Evolutionary conservation across 1,140 invertebrate species (phyloP).

Genomic region (Pararge aegeria): DNA sequence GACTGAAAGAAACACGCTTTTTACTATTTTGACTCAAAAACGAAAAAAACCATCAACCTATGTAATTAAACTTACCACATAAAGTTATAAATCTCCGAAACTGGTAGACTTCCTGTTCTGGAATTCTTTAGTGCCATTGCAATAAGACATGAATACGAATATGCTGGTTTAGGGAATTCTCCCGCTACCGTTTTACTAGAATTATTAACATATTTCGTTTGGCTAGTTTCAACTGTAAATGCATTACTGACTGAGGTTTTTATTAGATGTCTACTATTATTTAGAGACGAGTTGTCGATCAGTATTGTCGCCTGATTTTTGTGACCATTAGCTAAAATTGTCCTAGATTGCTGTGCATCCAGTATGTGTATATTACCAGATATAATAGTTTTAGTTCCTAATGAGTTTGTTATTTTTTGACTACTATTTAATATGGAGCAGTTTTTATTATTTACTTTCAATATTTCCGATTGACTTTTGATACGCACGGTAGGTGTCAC

Average conservation of each 20-base stretch:
- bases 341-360: constrained; percentile 76
- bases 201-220: constrained; percentile 73
- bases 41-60: neutral
- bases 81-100: constrained; percentile 99
- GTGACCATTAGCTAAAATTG: constrained; percentile 73
- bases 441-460: constrained; percentile 73
- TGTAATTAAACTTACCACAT: constrained; percentile 89
- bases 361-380: constrained; percentile 79
- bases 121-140: constrained; percentile 98
- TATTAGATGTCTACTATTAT: constrained; percentile 72
- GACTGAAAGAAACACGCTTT: constrained; percentile 81
- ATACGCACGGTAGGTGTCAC: constrained; percentile 62
- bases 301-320: constrained; percentile 77
- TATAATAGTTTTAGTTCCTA: constrained; percentile 77
- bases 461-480: constrained; percentile 67
- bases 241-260: constrained; percentile 65
- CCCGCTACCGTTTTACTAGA: constrained; percentile 79
- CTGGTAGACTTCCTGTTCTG: constrained; percentile 94
- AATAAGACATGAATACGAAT: constrained; percentile 98
- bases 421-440: constrained; percentile 76
- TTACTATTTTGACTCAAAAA: neutral
- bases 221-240: constrained; percentile 68
- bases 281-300: constrained; percentile 74
- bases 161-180: constrained; percentile 96
- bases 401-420: constrained; percentile 68